phyloP scores from a whole-genome alignment of 2,888 invertebrate genomes.

The Lasioglossum marginatum region DNA sequence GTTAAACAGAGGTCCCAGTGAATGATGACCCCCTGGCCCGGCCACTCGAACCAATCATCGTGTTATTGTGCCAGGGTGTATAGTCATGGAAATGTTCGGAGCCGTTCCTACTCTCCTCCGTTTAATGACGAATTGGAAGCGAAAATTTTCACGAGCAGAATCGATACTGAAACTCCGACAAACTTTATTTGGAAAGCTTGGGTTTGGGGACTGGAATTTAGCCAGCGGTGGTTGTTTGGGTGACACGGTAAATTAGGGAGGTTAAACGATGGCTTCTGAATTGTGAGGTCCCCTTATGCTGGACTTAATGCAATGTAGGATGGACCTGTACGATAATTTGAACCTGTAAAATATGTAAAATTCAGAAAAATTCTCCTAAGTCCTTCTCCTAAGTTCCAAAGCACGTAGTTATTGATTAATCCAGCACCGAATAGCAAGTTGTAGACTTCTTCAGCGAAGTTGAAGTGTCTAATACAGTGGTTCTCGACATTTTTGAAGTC shows the following conservation, averaged over 20 bases:
- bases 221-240: neutral
- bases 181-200: neutral
- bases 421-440: neutral
- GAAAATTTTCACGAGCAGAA: neutral
- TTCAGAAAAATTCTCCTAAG: neutral
- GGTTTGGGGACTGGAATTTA: neutral
- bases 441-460: neutral
- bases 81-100: constrained; percentile 10
- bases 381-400: neutral
- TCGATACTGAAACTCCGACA: neutral
- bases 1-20: constrained; percentile 3
- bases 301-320: too few species aligned
- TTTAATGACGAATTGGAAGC: neutral
- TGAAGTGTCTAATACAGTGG: too few species aligned
- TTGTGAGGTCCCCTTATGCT: too few species aligned
- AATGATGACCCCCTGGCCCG: constrained; percentile 13
- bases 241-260: neutral
- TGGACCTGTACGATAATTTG: too few species aligned
- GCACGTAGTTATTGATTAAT: too few species aligned
- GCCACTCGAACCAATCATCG: constrained; percentile 2
- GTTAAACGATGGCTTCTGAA: neutral
- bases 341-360: neutral
- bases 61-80: constrained; percentile 3
- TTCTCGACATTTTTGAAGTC: too few species aligned
- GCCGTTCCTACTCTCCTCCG: neutral